Evolutionary conservation across 2,888 invertebrate species (phyloP).

Genomic region (Drosophila rellima): DNA sequence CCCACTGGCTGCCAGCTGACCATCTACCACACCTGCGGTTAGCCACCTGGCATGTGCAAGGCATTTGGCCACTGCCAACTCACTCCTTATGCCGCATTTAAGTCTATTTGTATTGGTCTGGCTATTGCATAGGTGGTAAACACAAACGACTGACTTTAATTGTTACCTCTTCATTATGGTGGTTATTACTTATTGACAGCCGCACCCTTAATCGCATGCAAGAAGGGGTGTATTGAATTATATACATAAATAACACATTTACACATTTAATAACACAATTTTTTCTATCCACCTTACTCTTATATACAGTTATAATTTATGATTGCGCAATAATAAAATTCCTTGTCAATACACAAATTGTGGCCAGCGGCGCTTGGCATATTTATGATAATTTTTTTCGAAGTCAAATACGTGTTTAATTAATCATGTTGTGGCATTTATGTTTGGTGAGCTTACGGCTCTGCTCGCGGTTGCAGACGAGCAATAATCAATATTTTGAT

Average conservation of each 20-base stretch:
- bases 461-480: neutral
- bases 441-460: neutral
- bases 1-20: conserved; percentile 20
- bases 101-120: conserved; percentile 28
- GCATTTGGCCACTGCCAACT: neutral
- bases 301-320: conserved; percentile 18
- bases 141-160: conserved; percentile 35
- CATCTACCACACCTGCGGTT: conserved; percentile 38
- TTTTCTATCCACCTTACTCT: neutral
- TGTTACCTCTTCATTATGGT: conserved; percentile 13
- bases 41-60: conserved; percentile 18
- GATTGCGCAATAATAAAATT: conserved; percentile 14
- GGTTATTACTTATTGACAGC: conserved; percentile 5
- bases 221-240: neutral
- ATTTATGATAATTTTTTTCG: conserved; percentile 7
- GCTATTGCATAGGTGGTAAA: conserved; percentile 7
- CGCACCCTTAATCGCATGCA: neutral
- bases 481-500: conserved; percentile 33
- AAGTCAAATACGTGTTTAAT: conserved; percentile 21
- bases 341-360: conserved; percentile 21
- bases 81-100: conserved; percentile 1
- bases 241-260: neutral
- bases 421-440: conserved; percentile 27
- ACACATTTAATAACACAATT: conserved; percentile 1
- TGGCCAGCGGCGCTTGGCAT: conserved; percentile 12